Evolutionary conservation across 2,888 invertebrate species (phyloP).

Genomic region (Caenorhabditis virilis): DNA sequence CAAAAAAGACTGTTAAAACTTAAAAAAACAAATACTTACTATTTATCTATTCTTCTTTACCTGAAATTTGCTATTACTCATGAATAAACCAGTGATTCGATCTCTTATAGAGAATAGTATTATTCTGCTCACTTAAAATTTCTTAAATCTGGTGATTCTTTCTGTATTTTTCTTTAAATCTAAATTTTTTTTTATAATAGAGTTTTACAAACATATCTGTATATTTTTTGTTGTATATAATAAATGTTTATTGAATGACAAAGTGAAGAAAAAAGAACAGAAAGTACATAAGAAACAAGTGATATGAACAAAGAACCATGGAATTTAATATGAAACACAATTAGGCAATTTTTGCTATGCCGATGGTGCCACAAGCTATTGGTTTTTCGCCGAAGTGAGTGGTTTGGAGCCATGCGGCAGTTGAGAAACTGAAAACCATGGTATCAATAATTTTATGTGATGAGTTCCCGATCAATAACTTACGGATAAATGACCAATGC

Average conservation of each 20-base stretch:
- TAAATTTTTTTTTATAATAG: neutral
- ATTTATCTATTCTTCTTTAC: neutral
- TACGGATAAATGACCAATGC: slow-evolving; percentile 46
- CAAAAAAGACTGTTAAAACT: slow-evolving; percentile 28
- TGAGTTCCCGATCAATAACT: slow-evolving; percentile 2
- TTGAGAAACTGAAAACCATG: slow-evolving; percentile 33
- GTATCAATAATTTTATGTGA: neutral
- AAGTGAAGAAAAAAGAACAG: neutral
- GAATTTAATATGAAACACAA: neutral
- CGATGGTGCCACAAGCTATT: slow-evolving; percentile 49
- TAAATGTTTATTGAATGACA: neutral
- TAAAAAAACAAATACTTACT: neutral
- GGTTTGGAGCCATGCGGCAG: slow-evolving; percentile 33
- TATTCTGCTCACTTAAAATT: neutral
- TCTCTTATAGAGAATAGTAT: slow-evolving; percentile 1
- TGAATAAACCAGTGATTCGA: neutral
- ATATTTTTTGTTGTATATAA: neutral
- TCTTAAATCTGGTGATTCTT: neutral
- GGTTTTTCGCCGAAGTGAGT: slow-evolving; percentile 37
- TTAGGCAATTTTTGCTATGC: slow-evolving; percentile 35
- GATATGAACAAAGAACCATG: neutral
- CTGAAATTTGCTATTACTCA: too few relatives aligned
- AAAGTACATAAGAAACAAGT: neutral
- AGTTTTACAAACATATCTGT: too few relatives aligned
- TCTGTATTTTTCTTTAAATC: neutral